Conservation (phyloP, 1,140 invertebrate genomes). For the Portunus trituberculatus region DNA sequence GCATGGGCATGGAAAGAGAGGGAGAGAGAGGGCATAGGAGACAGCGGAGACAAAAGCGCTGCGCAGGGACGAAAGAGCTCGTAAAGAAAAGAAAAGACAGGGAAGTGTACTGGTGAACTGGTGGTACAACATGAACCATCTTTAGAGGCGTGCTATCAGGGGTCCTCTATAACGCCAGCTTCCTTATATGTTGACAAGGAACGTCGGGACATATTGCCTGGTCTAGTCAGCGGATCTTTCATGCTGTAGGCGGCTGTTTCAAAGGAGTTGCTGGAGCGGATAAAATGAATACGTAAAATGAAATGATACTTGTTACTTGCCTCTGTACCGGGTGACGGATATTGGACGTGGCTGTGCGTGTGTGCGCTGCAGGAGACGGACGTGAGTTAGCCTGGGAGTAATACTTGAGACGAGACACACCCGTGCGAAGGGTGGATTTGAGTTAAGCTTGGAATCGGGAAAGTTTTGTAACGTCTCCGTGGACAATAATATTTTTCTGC, state of each 20-base stretch:
- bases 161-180: background rate
- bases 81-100: background rate
- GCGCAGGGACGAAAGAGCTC: background rate
- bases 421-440: too few relatives aligned
- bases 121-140: background rate
- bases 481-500: too few relatives aligned
- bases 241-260: background rate
- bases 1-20: background rate
- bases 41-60: background rate
- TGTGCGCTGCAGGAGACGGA: too few relatives aligned
- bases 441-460: too few relatives aligned
- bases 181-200: background rate
- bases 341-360: too few relatives aligned
- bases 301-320: too few relatives aligned
- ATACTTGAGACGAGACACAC: too few relatives aligned
- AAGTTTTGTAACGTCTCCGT: too few relatives aligned
- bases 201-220: background rate
- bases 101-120: background rate
- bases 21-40: too few relatives aligned
- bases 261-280: background rate
- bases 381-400: too few relatives aligned
- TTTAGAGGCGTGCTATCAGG: background rate
- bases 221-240: background rate
- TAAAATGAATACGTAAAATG: background rate
- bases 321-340: too few relatives aligned